Percentiles rank a stretch among this genome's conserved stretches.
Conservation (phyloP, 2,797 vertebrate genomes). For the Acanthopagrus latus region DNA sequence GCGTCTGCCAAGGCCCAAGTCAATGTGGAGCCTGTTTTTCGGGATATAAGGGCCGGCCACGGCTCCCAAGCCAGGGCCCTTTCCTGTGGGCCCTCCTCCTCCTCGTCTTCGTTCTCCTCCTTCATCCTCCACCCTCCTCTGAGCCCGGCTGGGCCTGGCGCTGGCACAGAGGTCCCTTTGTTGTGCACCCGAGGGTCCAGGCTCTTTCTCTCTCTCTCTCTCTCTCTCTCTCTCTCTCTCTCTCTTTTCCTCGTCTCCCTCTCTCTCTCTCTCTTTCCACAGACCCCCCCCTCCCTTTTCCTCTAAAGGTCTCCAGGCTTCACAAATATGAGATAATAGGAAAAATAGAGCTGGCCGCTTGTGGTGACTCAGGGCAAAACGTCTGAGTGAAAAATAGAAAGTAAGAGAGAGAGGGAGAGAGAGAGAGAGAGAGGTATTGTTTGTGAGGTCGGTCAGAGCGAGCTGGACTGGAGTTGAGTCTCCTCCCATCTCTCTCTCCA, state of each 20-base stretch:
- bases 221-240: slow-evolving; percentile 64
- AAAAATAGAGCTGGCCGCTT: slow-evolving; percentile 89
- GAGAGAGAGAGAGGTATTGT: slow-evolving; percentile 66
- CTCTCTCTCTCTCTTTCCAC: slow-evolving; percentile 74
- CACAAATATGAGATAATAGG: slow-evolving; percentile 97
- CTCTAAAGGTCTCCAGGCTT: slow-evolving; percentile 91
- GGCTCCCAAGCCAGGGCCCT: slow-evolving; percentile 92
- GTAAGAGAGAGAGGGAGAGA: slow-evolving; percentile 29
- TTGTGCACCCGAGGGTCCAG: slow-evolving; percentile 89
- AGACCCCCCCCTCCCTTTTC: slow-evolving; percentile 74
- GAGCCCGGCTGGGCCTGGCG: slow-evolving; percentile 94
- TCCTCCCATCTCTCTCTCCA: slow-evolving; percentile 55
- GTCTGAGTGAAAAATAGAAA: slow-evolving; percentile 83
- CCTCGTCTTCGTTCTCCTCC: slow-evolving; percentile 67
- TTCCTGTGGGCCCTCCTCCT: slow-evolving; percentile 95
- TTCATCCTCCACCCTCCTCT: slow-evolving; percentile 84
- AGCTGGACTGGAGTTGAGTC: slow-evolving; percentile 61
- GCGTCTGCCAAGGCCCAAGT: slow-evolving; percentile 92
- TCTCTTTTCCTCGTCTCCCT: slow-evolving; percentile 68
- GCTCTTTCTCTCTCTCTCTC: slow-evolving; percentile 79
- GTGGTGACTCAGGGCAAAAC: slow-evolving; percentile 84
- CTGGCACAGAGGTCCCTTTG: slow-evolving; percentile 97
- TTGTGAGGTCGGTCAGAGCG: slow-evolving; percentile 64
- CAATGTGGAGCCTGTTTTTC: slow-evolving; percentile 96
- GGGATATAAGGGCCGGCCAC: slow-evolving; percentile 84